Conservation (phyloP, 2,888 invertebrate species). For the Beris chalybata region DNA sequence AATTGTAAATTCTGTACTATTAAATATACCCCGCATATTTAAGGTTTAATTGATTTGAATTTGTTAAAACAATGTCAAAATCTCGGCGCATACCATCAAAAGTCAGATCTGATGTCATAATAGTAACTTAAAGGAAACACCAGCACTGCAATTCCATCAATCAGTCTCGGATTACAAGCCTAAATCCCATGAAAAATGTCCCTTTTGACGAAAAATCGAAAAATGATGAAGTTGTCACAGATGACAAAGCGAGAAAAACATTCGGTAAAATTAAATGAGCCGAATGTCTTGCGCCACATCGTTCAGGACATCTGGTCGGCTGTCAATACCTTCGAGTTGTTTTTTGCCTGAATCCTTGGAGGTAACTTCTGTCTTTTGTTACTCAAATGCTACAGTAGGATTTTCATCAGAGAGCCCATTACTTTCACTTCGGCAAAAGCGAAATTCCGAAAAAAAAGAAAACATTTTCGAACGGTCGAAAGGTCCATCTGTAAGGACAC, state of each 20-base stretch:
- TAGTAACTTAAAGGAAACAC: slow-evolving; percentile 9
- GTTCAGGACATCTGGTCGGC: slow-evolving; percentile 16
- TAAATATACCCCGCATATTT: no score
- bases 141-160: slow-evolving; percentile 21
- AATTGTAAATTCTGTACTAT: no score
- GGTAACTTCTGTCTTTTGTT: slow-evolving; percentile 29
- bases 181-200: slow-evolving; percentile 20
- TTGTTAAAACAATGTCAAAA: no score
- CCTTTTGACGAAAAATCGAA: slow-evolving; percentile 5
- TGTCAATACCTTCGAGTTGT: slow-evolving; percentile 17
- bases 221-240: slow-evolving; percentile 31
- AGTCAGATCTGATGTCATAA: slow-evolving; percentile 8
- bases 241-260: slow-evolving; percentile 21
- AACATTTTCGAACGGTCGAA: slow-evolving; percentile 17
- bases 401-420: slow-evolving; percentile 22
- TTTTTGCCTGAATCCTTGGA: slow-evolving; percentile 8
- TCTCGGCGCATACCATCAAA: no score
- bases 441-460: slow-evolving; percentile 10
- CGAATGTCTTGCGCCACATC: slow-evolving; percentile 20
- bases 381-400: slow-evolving; percentile 14
- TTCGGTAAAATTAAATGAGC: slow-evolving; percentile 19
- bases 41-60: no score
- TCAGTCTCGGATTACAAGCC: slow-evolving; percentile 28
- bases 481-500: slow-evolving; percentile 11
- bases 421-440: slow-evolving; percentile 26